Evolutionary conservation across 2,113 vertebrate species (phyloP).

Genomic region (Aviceda subcristata): DNA sequence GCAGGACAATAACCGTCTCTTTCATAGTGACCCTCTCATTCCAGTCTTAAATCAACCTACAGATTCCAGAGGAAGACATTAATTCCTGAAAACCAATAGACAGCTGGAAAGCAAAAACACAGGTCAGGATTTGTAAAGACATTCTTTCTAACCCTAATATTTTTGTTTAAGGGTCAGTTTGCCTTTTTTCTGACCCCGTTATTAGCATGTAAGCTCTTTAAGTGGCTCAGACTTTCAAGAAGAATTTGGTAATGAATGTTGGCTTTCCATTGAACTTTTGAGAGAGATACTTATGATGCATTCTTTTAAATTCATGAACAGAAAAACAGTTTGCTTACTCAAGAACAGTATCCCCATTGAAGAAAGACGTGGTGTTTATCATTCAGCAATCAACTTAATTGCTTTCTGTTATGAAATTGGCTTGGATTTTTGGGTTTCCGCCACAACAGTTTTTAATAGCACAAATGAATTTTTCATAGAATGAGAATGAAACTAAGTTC

Average conservation of each 20-base stretch:
- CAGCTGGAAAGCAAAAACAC: neutral
- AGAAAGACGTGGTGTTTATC: conserved; percentile 53
- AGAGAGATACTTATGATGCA: neutral
- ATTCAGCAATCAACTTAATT: conserved; percentile 60
- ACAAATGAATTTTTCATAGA: conserved; percentile 56
- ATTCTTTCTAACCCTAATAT: neutral
- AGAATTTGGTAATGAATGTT: neutral
- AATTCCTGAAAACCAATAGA: neutral
- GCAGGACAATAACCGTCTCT: neutral
- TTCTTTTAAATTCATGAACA: conserved; percentile 25
- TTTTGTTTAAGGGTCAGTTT: neutral
- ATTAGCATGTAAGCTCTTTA: neutral
- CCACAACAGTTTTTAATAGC: conserved; percentile 53
- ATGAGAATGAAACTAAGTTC: conserved; percentile 19
- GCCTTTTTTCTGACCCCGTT: neutral
- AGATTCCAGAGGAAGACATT: neutral
- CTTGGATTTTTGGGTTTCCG: conserved; percentile 45
- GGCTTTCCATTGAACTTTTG: conserved; percentile 26
- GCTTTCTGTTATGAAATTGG: conserved; percentile 58
- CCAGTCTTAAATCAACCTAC: neutral
- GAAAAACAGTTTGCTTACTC: conserved; percentile 33
- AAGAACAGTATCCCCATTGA: conserved; percentile 41
- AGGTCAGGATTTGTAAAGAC: neutral
- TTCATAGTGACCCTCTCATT: neutral
- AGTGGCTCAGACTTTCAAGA: conserved; percentile 1